These are phyloP conservation scores for Polymixis lichenea DNA, from an alignment of 2,888 invertebrate species.

Conservation along the genomic window DNA sequence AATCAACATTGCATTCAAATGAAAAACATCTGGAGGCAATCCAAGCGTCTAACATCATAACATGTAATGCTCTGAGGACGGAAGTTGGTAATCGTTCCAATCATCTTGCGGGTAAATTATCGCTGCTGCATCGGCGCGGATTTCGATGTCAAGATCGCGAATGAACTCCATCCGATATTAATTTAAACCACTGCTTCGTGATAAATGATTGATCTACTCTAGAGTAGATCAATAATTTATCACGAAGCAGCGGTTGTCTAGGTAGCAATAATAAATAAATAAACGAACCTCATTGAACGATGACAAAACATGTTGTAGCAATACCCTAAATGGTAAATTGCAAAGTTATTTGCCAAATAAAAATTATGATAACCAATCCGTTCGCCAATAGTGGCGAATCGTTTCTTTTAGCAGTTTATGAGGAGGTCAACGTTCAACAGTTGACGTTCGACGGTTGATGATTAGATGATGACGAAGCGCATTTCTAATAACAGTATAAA, in stretches of 20 bases:
- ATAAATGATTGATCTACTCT: neutral
- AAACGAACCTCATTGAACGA: neutral
- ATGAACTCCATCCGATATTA: neutral
- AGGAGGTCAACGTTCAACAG: slow-evolving; percentile 34
- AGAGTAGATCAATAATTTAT: too few relatives aligned
- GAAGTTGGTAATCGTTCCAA: slow-evolving; percentile 45
- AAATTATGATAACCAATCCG: neutral
- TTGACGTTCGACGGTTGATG: slow-evolving; percentile 15
- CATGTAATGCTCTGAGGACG: slow-evolving; percentile 21
- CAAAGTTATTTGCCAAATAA: slow-evolving; percentile 21
- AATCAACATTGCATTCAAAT: slow-evolving; percentile 39
- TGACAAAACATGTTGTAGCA: neutral
- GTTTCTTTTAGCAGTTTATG: slow-evolving; percentile 33
- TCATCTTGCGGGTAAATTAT: slow-evolving; percentile 42
- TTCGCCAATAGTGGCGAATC: neutral
- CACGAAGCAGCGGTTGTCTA: too few relatives aligned
- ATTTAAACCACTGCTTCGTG: slow-evolving; percentile 8
- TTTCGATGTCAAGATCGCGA: slow-evolving; percentile 41
- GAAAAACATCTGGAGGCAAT: slow-evolving; percentile 55
- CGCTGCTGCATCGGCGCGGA: neutral
- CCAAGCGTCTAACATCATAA: slow-evolving; percentile 35
- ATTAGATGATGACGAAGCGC: slow-evolving; percentile 10
- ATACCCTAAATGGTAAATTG: neutral
- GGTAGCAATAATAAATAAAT: neutral
- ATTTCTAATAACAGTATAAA: neutral